A percentile compares a stretch with the other conserved stretches of the same genome.
Conservation (phyloP, 2,888 invertebrate species). For the Iselma pallidipennis region DNA sequence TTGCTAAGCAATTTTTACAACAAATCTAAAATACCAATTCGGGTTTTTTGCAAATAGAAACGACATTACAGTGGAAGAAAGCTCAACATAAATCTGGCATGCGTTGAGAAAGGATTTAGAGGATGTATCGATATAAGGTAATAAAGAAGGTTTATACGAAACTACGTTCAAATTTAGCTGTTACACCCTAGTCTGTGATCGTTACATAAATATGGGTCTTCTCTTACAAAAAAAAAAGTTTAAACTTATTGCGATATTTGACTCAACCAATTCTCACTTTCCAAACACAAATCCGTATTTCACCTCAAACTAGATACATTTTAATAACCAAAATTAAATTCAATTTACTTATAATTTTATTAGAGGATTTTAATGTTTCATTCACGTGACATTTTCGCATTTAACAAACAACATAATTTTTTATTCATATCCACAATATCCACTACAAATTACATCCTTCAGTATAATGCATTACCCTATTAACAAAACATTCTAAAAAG, state of each 20-base stretch:
- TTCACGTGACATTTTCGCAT: slow-evolving; percentile 36
- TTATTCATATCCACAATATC: slow-evolving; percentile 24
- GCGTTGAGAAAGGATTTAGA: slow-evolving; percentile 51
- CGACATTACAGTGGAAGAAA: slow-evolving; percentile 36
- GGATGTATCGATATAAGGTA: slow-evolving; percentile 53
- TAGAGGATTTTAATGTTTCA: slow-evolving; percentile 24
- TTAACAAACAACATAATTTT: slow-evolving; percentile 37
- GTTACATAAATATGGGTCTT: slow-evolving; percentile 47
- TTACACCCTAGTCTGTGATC: slow-evolving; percentile 44
- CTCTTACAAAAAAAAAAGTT: neutral
- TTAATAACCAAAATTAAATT: neutral
- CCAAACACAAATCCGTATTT: too few relatives aligned
- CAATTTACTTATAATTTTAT: neutral
- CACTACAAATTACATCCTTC: slow-evolving; percentile 11
- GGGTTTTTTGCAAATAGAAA: slow-evolving; percentile 12
- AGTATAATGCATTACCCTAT: slow-evolving; percentile 15
- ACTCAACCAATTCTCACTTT: neutral
- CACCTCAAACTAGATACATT: too few relatives aligned
- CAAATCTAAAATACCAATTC: neutral
- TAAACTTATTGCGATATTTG: neutral
- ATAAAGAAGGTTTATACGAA: slow-evolving; percentile 54
- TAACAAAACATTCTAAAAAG: slow-evolving; percentile 38
- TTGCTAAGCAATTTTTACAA: too few relatives aligned
- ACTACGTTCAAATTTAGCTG: slow-evolving; percentile 53
- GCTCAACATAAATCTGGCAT: slow-evolving; percentile 49